phyloP scores from a whole-genome alignment of 2,797 vertebrate genomes.

The Sebastiscus albofasciatus region DNA sequence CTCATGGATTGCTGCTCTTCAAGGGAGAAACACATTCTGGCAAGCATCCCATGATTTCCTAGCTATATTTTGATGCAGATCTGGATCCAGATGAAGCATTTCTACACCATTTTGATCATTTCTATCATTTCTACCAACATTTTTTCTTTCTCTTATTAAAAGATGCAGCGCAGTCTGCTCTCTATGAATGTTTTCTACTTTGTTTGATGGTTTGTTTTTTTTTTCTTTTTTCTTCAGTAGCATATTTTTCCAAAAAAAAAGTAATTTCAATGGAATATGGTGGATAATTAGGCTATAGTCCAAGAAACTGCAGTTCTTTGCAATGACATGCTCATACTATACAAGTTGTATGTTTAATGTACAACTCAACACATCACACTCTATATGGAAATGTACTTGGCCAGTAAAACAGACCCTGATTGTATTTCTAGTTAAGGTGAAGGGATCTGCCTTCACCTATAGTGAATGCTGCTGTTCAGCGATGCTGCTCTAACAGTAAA shows the following conservation, averaged over 20 bases:
- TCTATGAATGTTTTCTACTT: not conserved
- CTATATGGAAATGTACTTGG: not conserved
- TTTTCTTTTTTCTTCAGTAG: not conserved
- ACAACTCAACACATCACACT: not conserved
- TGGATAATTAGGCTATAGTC: not conserved
- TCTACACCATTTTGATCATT: not conserved
- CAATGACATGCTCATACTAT: not conserved
- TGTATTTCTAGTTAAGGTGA: not conserved
- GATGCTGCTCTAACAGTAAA: not conserved
- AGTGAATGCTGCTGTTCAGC: not conserved
- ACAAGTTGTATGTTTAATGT: not conserved
- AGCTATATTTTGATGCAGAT: not conserved
- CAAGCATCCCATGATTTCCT: not conserved
- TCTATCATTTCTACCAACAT: not conserved
- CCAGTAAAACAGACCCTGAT: not conserved
- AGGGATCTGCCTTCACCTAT: not conserved
- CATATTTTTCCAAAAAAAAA: not conserved
- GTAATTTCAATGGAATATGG: not conserved
- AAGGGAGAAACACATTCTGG: not conserved
- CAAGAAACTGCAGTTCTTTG: not conserved
- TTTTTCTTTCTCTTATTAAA: not conserved
- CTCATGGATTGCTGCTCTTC: not conserved
- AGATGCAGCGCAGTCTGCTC: not conserved
- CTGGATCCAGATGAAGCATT: constrained; percentile 6
- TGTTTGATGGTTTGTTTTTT: not conserved